Conservation (phyloP, 2,113 vertebrate species). For the Chrysemys picta region DNA sequence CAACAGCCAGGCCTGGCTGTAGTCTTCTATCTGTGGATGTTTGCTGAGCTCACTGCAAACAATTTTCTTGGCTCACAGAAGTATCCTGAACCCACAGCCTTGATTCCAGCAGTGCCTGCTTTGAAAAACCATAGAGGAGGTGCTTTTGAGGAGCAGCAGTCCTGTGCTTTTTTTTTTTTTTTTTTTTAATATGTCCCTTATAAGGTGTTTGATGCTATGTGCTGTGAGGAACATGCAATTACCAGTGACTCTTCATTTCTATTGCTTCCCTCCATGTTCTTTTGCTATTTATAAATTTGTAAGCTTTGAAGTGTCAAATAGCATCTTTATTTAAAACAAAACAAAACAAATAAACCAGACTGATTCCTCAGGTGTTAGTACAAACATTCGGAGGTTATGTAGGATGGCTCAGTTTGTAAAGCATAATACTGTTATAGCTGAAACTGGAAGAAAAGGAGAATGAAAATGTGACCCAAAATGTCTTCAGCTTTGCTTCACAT, state of each 20-base stretch:
- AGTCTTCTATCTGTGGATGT: neutral
- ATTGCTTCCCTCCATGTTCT: neutral
- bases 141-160: neutral
- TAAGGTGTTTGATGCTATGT: neutral
- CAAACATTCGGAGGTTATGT: constrained; percentile 18
- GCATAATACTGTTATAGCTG: constrained; percentile 42
- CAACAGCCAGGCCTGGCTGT: neutral
- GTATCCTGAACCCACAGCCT: neutral
- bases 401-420: constrained; percentile 53
- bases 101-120: neutral
- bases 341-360: neutral
- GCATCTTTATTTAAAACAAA: neutral
- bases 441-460: constrained; percentile 47
- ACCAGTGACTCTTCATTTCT: neutral
- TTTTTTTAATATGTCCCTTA: neutral
- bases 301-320: neutral
- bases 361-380: constrained; percentile 51
- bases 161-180: neutral
- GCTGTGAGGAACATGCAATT: neutral
- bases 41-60: neutral
- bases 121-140: neutral
- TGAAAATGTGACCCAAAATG: constrained; percentile 63
- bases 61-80: neutral
- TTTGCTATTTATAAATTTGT: neutral
- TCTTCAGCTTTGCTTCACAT: constrained; percentile 63